phyloP scores from a whole-genome alignment of 2,113 vertebrate genomes.

The Oncorhynchus gorbuscha region DNA sequence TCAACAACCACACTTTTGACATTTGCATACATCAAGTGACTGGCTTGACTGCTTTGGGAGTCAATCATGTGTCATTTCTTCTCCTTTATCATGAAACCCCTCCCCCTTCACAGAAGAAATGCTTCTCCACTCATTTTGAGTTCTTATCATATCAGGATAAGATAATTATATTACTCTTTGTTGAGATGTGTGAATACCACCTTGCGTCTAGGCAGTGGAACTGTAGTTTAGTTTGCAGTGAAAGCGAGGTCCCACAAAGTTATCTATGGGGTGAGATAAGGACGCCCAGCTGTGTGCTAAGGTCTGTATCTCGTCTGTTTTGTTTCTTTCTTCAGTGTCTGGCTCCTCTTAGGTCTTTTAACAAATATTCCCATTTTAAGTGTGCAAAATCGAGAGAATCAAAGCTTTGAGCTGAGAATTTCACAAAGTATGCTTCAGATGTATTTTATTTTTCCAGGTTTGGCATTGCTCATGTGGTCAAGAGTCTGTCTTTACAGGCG shows the following conservation, averaged over 20 bases:
- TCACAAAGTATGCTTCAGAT: neutral
- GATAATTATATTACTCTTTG: neutral
- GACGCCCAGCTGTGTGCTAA: neutral
- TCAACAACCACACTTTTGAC: neutral
- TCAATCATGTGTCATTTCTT: neutral
- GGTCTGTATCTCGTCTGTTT: neutral
- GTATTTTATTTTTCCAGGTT: too few species aligned
- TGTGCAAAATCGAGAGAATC: neutral
- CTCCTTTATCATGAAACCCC: constrained; percentile 7
- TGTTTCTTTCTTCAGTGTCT: too few species aligned
- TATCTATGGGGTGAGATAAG: neutral
- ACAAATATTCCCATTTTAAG: neutral
- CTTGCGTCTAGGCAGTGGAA: neutral
- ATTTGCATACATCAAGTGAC: neutral
- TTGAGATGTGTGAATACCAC: constrained; percentile 10
- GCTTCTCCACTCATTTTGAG: constrained; percentile 7
- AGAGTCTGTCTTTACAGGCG: neutral
- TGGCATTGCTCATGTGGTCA: too few species aligned
- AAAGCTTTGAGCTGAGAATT: neutral
- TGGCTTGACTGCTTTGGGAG: neutral
- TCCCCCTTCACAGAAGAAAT: neutral
- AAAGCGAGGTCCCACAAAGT: neutral
- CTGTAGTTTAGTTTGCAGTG: constrained; percentile 29
- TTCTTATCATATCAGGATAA: constrained; percentile 4
- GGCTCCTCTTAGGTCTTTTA: neutral